Base-by-base conservation (phyloP, 1,140 invertebrate genomes). In the Sinonovacula constricta region DNA sequence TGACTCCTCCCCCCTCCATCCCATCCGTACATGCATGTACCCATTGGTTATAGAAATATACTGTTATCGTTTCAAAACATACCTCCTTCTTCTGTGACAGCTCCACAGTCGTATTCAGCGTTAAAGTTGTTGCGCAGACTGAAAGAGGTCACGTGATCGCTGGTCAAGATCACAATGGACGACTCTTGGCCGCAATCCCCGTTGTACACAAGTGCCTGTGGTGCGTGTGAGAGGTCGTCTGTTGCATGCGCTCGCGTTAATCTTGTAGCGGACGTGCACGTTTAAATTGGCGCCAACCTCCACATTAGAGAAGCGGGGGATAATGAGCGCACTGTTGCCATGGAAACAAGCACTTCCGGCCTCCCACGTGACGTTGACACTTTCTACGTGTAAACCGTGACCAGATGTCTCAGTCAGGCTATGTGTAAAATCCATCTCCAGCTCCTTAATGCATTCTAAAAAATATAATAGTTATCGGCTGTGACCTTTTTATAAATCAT, bases 101-200 rank as follows among this genome's bases (percentile, higher is more conserved):
- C 2, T 34, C 22, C 22, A 72, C 10, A 2, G 70, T 26, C 14
- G 15, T 72, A 5, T 57, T 65, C 22, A n/a, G 4, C 39, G 30
- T 75, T 75, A n/a, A 28, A n/a, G n/a, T 65, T 63, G 33, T 66
- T 77, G 15, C 56, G 28, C 18, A 77, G 65, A 24, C 14, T 26
- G 30, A 59, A 77, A 2, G 31, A 15, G 4, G 59, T 22, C 22
- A 54, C 53, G 5, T 60, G 10, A n/a, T 54, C 51, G 14, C 26
- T 39, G 5, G 63, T 14, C 3, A 36, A 62, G 34, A 78, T 59
- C 15, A 78, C 31, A 5, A 77, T 69, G 15, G 75, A 69, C 10
- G 75, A 53, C 0, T 68, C 57, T 36, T 63, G 57, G 15, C 66
- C 75, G 36, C 75, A 78, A 31, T 78, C 75, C 3, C 75, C 75